Evolutionary conservation across 2,888 invertebrate genomes (phyloP), one percentile per base, ranked within the genome.

Genomic region (Pammene aurita): DNA sequence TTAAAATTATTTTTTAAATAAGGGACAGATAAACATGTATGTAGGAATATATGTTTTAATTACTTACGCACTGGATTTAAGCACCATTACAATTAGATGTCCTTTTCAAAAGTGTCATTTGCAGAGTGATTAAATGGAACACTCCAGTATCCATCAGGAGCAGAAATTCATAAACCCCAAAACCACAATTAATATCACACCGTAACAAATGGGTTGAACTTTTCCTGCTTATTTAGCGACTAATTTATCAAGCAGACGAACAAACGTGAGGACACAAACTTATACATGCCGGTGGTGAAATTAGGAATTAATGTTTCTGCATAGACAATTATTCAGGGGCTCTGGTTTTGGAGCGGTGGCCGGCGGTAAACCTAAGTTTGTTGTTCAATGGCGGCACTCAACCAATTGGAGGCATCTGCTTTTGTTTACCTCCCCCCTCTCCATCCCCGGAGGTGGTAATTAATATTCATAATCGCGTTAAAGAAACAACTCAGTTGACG

Each of bases 391-490:
- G 58, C 71, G 72, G 72, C 80, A 83, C 79, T 83, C 77, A 78
- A 73, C 74, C 76, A 82, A 84, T 84, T 82, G 83, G 77, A 54
- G 82, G 79, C 84, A 82, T 84, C 84, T 84, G 84, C 78, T 82
- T 83, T 83, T 81, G 80, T 83, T 81, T 77, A 74, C 75, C 62
- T 61, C 63, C 34, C 55, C 50, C 10, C 38, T 13, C 42, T 52
- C 41, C 35, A 2, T 11, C 18, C 54, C 58, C 38, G 69, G 52
- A 57, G 65, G 72, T 78, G 60, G 72, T 78, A 79, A 86, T 86
- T 86, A 85, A 84, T 84, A 84, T 84, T 84, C 80, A 84, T 86
- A 85, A 87, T 86, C 78, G 76, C 75, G 75, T 76, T 80, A 80
- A 84, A 86, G 84, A 84, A 75, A 75, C 58, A 60, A 57, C 57